Evolutionary conservation across 1,140 invertebrate species (phyloP).

Genomic region (Saccostrea cuccullata): DNA sequence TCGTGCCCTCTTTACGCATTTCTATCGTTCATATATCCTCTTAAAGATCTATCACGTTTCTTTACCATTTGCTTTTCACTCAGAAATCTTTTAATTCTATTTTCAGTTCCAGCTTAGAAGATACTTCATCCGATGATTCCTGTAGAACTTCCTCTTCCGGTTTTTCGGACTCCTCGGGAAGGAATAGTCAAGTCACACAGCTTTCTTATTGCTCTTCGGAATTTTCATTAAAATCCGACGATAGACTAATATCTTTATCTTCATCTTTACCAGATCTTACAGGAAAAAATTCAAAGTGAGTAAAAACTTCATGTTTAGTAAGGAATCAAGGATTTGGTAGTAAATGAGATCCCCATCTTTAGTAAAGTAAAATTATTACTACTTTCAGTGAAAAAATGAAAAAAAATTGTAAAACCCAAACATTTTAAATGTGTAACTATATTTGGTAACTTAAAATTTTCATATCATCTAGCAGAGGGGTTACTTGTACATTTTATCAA

Average conservation of each 20-base stretch:
- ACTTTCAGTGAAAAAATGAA: no score
- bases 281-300: slow-evolving; percentile 21
- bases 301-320: not conserved
- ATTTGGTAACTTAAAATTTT: no score
- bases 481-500: no score
- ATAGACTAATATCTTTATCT: not conserved
- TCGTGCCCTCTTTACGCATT: no score
- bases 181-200: not conserved
- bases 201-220: not conserved
- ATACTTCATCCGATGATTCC: not conserved
- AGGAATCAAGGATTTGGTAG: not conserved
- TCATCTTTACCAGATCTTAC: not conserved
- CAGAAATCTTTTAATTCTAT: not conserved
- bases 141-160: slow-evolving; percentile 1
- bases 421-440: no score
- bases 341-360: not conserved
- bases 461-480: no score
- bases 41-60: no score
- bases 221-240: not conserved
- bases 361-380: no score
- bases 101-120: slow-evolving; percentile 15
- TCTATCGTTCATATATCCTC: no score
- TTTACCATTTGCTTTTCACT: no score
- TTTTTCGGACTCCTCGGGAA: slow-evolving; percentile 1
- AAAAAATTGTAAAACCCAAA: no score